These are phyloP conservation scores for Noctua fimbriata DNA, from an alignment of 2,888 invertebrate genomes.

Conservation along the genomic window DNA sequence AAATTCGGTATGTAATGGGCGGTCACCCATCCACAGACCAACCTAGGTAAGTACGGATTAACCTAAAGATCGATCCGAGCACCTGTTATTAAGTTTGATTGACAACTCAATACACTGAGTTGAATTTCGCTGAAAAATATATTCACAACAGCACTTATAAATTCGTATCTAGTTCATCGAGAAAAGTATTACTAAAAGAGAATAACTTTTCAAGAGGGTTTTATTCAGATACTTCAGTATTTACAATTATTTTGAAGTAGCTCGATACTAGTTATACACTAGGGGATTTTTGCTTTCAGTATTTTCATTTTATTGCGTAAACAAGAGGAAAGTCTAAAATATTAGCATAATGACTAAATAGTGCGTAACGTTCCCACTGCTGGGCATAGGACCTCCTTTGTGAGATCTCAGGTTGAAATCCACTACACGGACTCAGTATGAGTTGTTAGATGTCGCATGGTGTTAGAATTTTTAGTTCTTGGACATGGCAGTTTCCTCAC, in stretches of 20 bases:
- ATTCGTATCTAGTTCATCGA: neutral
- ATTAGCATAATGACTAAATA: neutral
- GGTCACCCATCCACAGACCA: too few relatives aligned
- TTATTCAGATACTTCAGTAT: neutral
- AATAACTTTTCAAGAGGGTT: constrained; percentile 21
- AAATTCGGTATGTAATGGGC: too few relatives aligned
- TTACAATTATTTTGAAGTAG: neutral
- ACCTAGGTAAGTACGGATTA: too few relatives aligned
- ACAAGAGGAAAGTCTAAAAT: neutral
- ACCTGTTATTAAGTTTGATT: neutral
- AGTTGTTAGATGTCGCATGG: neutral
- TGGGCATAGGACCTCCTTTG: neutral
- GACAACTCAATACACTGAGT: neutral
- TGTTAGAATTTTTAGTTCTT: neutral
- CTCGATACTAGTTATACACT: constrained; percentile 6
- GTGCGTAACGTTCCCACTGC: neutral
- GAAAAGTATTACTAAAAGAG: neutral
- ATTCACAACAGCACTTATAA: constrained; percentile 7
- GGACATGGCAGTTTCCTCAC: neutral
- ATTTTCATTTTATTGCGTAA: constrained; percentile 20
- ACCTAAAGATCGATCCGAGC: too few relatives aligned
- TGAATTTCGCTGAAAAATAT: neutral
- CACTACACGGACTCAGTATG: neutral
- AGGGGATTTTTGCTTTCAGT: constrained; percentile 9
- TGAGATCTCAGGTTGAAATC: neutral